Percentiles rank a stretch among this genome's conserved stretches.
These are phyloP conservation scores for Synanthedon myopaeformis DNA, from an alignment of 2,888 invertebrate species.

Conservation along the genomic window DNA sequence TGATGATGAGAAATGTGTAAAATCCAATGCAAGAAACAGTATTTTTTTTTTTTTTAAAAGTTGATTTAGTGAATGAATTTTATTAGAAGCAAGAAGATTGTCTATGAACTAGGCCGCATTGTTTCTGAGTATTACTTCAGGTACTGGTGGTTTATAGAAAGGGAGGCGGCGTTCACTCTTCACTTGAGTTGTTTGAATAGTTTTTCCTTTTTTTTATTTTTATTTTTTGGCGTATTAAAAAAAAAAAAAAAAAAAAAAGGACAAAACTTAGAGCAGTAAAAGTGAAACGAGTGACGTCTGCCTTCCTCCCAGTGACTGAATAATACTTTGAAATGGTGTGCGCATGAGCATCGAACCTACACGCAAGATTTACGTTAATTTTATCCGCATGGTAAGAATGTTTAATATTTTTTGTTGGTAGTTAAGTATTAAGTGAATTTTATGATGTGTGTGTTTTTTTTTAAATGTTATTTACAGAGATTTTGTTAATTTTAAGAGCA, in stretches of 20 bases:
- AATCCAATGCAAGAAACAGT: neutral
- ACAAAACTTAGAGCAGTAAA: too few relatives aligned
- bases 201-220: too few relatives aligned
- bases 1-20: neutral
- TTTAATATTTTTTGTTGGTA: constrained; percentile 1
- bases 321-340: constrained; percentile 84
- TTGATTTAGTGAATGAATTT: constrained; percentile 22
- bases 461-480: too few relatives aligned
- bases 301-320: constrained; percentile 86
- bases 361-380: constrained; percentile 4
- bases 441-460: too few relatives aligned
- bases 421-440: neutral
- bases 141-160: constrained; percentile 83
- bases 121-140: constrained; percentile 99
- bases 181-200: neutral
- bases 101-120: constrained; percentile 52
- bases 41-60: neutral
- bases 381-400: constrained; percentile 48
- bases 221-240: too few relatives aligned
- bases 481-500: too few relatives aligned
- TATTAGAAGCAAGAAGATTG: constrained; percentile 33
- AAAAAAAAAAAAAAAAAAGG: too few relatives aligned
- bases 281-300: constrained; percentile 18
- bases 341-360: constrained; percentile 20
- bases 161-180: constrained; percentile 12